Conservation (phyloP, 37 sponge, comb jelly and placozoan species). For the Geodia barretti region DNA sequence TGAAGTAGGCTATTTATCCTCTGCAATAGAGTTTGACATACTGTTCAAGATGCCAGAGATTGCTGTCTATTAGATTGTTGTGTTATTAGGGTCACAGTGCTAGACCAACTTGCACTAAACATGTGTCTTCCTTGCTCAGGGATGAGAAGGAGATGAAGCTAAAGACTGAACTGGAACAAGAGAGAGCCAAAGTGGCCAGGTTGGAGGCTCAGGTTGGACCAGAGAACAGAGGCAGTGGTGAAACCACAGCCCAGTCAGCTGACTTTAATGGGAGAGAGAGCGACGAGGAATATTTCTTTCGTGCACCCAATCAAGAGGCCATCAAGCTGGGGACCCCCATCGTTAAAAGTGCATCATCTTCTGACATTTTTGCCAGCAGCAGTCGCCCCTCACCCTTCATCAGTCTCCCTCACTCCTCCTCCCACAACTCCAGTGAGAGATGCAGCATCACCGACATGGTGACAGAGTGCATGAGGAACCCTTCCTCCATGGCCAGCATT, state of each 20-base stretch:
- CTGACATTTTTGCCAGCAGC: neutral
- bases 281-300: neutral
- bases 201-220: neutral
- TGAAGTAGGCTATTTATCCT: no score
- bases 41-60: no score
- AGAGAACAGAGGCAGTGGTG: neutral
- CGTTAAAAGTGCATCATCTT: slow-evolving; percentile 34
- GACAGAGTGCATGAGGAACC: slow-evolving; percentile 53
- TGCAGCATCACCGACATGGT: slow-evolving; percentile 60
- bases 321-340: neutral
- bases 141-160: neutral
- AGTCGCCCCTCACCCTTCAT: neutral
- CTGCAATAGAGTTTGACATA: no score
- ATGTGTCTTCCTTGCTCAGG: neutral
- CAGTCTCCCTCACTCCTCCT: neutral
- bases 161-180: neutral
- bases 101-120: no score
- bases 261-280: neutral
- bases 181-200: neutral
- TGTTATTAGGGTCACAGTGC: no score
- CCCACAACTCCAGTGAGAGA: neutral
- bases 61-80: no score
- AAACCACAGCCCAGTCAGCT: neutral
- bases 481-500: slow-evolving; percentile 62
- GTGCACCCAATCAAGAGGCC: neutral